Conservation (phyloP, 1,140 invertebrate genomes). For the Drosophila kikkawai region DNA sequence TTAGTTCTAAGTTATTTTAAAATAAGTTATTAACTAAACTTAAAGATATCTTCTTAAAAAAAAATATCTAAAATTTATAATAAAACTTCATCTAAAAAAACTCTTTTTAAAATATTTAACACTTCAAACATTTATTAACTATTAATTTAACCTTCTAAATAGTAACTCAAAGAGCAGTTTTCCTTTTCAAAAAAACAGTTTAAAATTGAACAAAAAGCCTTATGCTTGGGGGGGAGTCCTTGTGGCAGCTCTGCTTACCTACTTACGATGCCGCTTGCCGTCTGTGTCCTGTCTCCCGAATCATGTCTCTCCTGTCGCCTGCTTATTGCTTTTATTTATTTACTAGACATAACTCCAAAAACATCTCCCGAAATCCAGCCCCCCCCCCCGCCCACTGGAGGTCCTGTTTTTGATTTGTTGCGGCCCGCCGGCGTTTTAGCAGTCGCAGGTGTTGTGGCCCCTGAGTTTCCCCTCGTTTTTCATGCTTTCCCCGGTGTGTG, state of each 20-base stretch:
- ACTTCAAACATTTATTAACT: slow-evolving; percentile 3
- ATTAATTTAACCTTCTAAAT: neutral
- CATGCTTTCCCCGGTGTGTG: neutral
- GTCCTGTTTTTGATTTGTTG: slow-evolving; percentile 73
- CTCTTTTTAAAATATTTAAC: too few relatives aligned
- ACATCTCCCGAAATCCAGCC: neutral
- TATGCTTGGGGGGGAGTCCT: neutral
- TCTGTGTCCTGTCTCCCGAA: slow-evolving; percentile 50
- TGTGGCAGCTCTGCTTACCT: slow-evolving; percentile 24
- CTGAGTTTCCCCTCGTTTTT: slow-evolving; percentile 32
- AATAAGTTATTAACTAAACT: neutral
- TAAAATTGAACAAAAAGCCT: slow-evolving; percentile 23
- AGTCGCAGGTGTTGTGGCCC: slow-evolving; percentile 66
- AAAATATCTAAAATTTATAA: too few relatives aligned
- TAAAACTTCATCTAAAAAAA: neutral
- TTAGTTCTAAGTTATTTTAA: neutral
- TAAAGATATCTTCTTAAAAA: neutral
- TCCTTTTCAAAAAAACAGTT: neutral
- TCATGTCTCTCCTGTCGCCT: slow-evolving; percentile 53
- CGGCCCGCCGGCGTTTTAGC: slow-evolving; percentile 49
- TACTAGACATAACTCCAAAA: slow-evolving; percentile 70
- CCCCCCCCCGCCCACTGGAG: neutral
- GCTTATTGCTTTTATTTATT: slow-evolving; percentile 82
- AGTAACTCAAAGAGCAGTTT: neutral
- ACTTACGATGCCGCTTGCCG: slow-evolving; percentile 39